Evolutionary conservation across 2,797 vertebrate genomes (phyloP).

Genomic region (Alcedo atthis): DNA sequence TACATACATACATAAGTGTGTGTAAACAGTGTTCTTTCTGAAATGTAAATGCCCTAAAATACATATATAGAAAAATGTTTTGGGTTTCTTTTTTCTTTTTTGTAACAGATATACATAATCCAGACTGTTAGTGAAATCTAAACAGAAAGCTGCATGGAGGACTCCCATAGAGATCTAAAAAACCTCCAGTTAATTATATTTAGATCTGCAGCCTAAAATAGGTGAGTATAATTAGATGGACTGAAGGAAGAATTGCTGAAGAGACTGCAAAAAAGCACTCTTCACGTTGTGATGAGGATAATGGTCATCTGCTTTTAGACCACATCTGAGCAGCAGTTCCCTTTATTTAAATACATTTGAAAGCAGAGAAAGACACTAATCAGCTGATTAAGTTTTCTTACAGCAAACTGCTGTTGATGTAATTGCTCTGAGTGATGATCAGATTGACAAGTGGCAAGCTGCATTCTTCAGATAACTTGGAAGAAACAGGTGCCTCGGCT

Average conservation of each 20-base stretch:
- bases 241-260: slow-evolving; percentile 19
- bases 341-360: slow-evolving; percentile 24
- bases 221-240: neutral
- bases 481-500: neutral
- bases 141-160: slow-evolving; percentile 15
- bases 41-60: slow-evolving; percentile 43
- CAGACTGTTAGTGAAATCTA: slow-evolving; percentile 36
- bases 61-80: neutral
- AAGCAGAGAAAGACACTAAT: slow-evolving; percentile 58
- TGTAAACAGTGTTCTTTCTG: neutral
- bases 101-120: slow-evolving; percentile 45
- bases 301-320: neutral
- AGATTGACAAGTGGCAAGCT: slow-evolving; percentile 13
- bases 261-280: neutral
- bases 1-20: neutral
- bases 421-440: slow-evolving; percentile 3
- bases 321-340: neutral
- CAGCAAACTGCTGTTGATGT: neutral
- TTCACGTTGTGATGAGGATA: neutral
- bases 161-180: neutral
- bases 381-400: slow-evolving; percentile 30
- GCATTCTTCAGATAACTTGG: neutral
- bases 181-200: slow-evolving; percentile 33
- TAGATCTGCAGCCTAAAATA: slow-evolving; percentile 39
- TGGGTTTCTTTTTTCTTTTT: neutral